phyloP scores from a whole-genome alignment of 2,888 invertebrate species.

The Octonoba sinensis region DNA sequence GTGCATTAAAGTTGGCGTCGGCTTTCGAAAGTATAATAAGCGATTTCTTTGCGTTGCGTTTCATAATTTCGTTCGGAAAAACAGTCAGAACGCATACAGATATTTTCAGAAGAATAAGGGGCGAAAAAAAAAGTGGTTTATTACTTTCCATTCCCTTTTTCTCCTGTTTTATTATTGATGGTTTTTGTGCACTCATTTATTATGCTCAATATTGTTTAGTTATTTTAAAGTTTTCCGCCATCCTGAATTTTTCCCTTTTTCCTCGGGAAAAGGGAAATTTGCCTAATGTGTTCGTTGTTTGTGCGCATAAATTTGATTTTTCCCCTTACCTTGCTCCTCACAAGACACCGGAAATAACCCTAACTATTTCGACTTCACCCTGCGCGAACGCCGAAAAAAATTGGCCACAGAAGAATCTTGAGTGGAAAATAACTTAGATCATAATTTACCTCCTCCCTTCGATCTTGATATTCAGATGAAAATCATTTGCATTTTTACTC shows the following conservation, averaged over 20 bases:
- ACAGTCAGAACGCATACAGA: constrained; percentile 54
- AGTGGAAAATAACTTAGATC: constrained; percentile 32
- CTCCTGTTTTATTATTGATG: constrained; percentile 61
- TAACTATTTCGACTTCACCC: constrained; percentile 48
- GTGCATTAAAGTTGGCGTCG: constrained; percentile 57
- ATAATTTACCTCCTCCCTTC: constrained; percentile 55
- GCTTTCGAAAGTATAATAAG: constrained; percentile 58
- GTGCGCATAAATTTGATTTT: constrained; percentile 51
- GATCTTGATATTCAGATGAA: constrained; percentile 35
- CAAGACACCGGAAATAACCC: constrained; percentile 53
- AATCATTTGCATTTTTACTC: constrained; percentile 56
- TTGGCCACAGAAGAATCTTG: constrained; percentile 11
- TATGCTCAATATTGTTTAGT: constrained; percentile 64
- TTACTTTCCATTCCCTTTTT: constrained; percentile 55
- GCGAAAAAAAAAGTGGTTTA: constrained; percentile 44
- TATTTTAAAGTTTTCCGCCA: constrained; percentile 60
- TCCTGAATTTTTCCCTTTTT: constrained; percentile 28
- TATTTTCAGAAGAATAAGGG: constrained; percentile 58
- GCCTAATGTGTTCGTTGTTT: constrained; percentile 64
- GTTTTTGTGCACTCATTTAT: constrained; percentile 62
- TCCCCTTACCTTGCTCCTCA: neutral
- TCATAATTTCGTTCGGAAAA: constrained; percentile 59
- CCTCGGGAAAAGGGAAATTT: constrained; percentile 48
- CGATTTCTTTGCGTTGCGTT: constrained; percentile 54
- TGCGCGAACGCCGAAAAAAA: constrained; percentile 20